Evolutionary conservation across 64 coral and sea anemone species (phyloP).

Genomic region (Trachythela sp.): DNA sequence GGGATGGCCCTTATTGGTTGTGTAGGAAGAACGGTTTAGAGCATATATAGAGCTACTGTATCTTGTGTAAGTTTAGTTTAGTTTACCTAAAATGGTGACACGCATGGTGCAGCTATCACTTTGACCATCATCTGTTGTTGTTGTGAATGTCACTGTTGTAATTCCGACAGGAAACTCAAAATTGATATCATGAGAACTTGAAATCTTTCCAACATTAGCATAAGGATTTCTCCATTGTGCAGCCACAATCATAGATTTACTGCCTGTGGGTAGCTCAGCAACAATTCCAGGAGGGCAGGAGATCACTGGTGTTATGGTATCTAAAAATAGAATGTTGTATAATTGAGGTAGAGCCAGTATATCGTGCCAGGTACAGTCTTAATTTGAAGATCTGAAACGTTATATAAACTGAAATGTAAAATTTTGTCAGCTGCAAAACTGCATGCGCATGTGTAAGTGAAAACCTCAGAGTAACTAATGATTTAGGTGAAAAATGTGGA

Average conservation of each 20-base stretch:
- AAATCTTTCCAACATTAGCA: neutral
- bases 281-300: neutral
- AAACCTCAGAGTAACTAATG: no score
- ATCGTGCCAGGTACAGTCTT: neutral
- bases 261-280: neutral
- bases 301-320: neutral
- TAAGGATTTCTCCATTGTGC: neutral
- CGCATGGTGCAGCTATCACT: neutral
- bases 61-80: no score
- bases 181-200: neutral
- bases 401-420: no score
- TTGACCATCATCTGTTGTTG: neutral
- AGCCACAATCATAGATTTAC: neutral
- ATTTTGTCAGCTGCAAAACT: no score
- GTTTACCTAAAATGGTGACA: neutral
- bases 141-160: constrained; percentile 10
- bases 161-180: neutral
- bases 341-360: neutral
- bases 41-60: no score
- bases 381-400: no score
- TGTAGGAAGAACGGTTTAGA: no score
- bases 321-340: neutral
- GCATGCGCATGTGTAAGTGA: no score
- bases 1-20: no score
- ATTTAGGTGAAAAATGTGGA: no score